Base-by-base conservation (phyloP, 1,140 invertebrate species). In the Plectrocnemia conspersa region DNA sequence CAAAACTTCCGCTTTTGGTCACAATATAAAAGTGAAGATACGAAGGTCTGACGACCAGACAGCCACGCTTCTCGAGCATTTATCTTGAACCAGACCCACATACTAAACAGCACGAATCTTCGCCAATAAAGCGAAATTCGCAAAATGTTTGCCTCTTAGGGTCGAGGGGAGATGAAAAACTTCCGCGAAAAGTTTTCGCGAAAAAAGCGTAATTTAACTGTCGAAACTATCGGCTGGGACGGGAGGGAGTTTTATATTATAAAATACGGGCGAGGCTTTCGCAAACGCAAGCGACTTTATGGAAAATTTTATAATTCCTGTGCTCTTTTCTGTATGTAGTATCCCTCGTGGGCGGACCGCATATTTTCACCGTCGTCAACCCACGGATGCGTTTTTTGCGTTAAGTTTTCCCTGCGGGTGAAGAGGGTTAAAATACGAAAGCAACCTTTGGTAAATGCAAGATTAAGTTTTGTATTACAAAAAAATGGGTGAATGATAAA, bases 141-240 rank as follows among this genome's bases (percentile, higher is more conserved):
- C 40, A 16, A 23, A 42, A 22, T 42, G 22, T 42, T 6, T 11
- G 40, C 10, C 16, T 11, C 16, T 42, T 11, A 15, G 10, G 19
- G n/a, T 42, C 40, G n/a, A 7, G 6, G 16, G 9, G 13, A 15
- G 10, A 40, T 9, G 21, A 18, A 13, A 18, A 40, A 40, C 36
- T 40, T 40, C 21, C 16, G 10, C 13, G 16, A 9, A 16, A 40
- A 40, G 36, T 40, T 40, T 40, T 18, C 2, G n/a, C n/a, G 21
- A 40, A 40, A 40, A 15, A 40, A 13, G 21, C 36, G 36, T 40
- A 40, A 40, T 40, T 40, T 40, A 40, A 40, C 36, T 40, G 36
- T 40, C 36, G 36, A 40, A 40, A 40, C 36, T 40, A 40, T 40
- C 36, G 36, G n/a, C n/a, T n/a, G n/a, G n/a, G n/a, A n/a, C n/a